Base-by-base conservation (phyloP, 2,888 invertebrate genomes). In the Piscicola geometra region DNA sequence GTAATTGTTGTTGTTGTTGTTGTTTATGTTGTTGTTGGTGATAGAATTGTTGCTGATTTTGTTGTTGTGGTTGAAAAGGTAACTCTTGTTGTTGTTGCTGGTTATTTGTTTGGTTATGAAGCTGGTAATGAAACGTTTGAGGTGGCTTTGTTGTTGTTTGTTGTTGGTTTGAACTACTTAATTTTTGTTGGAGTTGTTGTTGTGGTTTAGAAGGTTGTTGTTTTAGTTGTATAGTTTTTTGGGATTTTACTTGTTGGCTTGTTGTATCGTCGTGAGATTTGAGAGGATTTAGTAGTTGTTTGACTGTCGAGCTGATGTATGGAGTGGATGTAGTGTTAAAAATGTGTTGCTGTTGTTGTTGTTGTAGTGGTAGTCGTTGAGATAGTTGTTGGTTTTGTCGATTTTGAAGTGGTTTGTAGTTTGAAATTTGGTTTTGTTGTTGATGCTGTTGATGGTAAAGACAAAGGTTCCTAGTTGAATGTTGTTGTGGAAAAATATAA, bases 241-340 rank as follows among this genome's bases (percentile, higher is more conserved):
- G 9, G 12, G 3, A 56, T n/a, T n/a, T n/a, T n/a, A n/a, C n/a
- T n/a, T n/a, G n/a, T n/a, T n/a, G n/a, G n/a, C n/a, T n/a, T n/a
- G n/a, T n/a, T n/a, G n/a, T n/a, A n/a, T n/a, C n/a, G 12, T 25
- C 25, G 60, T 18, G 21, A 5, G 3, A 3, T 56, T 56, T 56
- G n/a, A 25, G 3, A 21, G 60, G 60, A 25, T 56, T 25, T 5
- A 56, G 60, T 3, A 56, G 60, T 5, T 56, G 60, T 25, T 56
- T 56, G 3, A 56, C 60, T 56, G 60, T 56, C 15, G 60, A 56
- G 60, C 60, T 56, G 60, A 56, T 56, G 60, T 56, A 56, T 56
- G 60, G 60, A 41, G 15, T 15, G 15, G 41, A 41, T 9, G 60
- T 5, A 15, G 60, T 5, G n/a, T 56, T 56, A n/a, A 3, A 56